Percentiles rank a stretch among this genome's conserved stretches.
Evolutionary conservation across 2,888 invertebrate genomes (phyloP).

Genomic region (Cataglyphis cursor): DNA sequence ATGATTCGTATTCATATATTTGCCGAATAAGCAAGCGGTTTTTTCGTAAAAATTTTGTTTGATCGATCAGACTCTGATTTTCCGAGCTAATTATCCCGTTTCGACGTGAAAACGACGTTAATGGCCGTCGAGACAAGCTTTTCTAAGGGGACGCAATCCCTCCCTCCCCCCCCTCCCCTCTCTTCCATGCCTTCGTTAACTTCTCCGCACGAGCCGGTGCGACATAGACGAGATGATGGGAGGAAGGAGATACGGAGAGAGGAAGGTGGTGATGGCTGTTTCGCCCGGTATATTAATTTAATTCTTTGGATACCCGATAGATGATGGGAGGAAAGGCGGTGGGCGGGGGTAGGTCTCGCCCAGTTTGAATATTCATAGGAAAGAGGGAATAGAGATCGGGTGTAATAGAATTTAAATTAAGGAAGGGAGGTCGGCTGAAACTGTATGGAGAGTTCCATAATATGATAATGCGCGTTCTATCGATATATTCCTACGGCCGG

Average conservation of each 20-base stretch:
- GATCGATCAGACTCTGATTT: constrained; percentile 70
- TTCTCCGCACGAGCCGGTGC: constrained; percentile 71
- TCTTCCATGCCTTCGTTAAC: constrained; percentile 61
- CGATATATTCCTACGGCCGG: constrained; percentile 77
- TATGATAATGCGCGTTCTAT: constrained; percentile 82
- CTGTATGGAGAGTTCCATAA: constrained; percentile 82
- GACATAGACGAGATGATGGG: constrained; percentile 58
- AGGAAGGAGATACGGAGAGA: constrained; percentile 41
- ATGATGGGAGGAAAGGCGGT: constrained; percentile 75
- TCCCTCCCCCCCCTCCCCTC: not conserved
- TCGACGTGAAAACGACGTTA: constrained; percentile 77
- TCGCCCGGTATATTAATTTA: constrained; percentile 86
- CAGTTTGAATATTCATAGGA: constrained; percentile 86
- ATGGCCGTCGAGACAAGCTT: constrained; percentile 78
- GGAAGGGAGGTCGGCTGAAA: constrained; percentile 80
- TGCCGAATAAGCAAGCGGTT: not conserved
- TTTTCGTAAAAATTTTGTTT: constrained; percentile 43
- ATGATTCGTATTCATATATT: not conserved
- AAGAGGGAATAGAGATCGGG: constrained; percentile 86
- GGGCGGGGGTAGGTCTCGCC: constrained; percentile 73
- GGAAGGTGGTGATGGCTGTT: constrained; percentile 75
- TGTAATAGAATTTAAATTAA: constrained; percentile 87
- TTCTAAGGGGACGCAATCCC: constrained; percentile 70
- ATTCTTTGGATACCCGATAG: constrained; percentile 87
- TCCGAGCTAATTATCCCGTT: constrained; percentile 74